Base-by-base conservation (phyloP, 2,888 invertebrate species). In the Physocephala rufipes region DNA sequence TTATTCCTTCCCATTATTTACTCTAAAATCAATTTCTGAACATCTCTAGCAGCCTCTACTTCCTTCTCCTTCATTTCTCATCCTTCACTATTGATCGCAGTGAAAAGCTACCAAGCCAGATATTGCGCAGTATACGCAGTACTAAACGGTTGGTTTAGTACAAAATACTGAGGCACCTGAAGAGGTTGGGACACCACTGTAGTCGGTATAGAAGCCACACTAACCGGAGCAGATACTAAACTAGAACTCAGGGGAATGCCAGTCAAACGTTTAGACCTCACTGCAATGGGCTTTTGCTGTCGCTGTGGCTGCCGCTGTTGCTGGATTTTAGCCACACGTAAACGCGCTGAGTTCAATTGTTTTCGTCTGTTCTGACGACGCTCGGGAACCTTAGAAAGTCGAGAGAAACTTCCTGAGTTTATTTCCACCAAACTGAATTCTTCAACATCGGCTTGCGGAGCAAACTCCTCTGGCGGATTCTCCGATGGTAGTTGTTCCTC, bases 81-180 rank as follows among this genome's bases (percentile, higher is more conserved):
- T n/a, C n/a, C n/a, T n/a, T n/a, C n/a, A n/a, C n/a, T n/a, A n/a
- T n/a, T n/a, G n/a, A 13, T 13, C 26, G 13, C 16, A 7, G 15
- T 24, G 12, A 49, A 19, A 49, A 19, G 5, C 70, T 79, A 82
- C 82, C 81, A 81, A n/a, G 73, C 55, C 71, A 75, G 75, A 28
- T 72, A 76, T 51, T 80, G 76, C 24, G 77, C 77, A 51, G 75
- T 76, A 45, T 76, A 79, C 71, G 77, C 67, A 43, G n/a, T n/a
- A n/a, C n/a, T n/a, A n/a, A 75, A 79, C 67, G 83, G 83, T 71
- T 78, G 79, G 30, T 78, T 80, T 5, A 77, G 69, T 7, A 81
- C 67, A 59, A 77, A 79, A 67, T 80, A 82, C 19, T 76, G 77
- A 58, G 80, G 80, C 0, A 75, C 24, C 58, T 24, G 70, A 68